Base-by-base conservation (phyloP, 2,888 invertebrate species). In the Corbicula japonica region DNA sequence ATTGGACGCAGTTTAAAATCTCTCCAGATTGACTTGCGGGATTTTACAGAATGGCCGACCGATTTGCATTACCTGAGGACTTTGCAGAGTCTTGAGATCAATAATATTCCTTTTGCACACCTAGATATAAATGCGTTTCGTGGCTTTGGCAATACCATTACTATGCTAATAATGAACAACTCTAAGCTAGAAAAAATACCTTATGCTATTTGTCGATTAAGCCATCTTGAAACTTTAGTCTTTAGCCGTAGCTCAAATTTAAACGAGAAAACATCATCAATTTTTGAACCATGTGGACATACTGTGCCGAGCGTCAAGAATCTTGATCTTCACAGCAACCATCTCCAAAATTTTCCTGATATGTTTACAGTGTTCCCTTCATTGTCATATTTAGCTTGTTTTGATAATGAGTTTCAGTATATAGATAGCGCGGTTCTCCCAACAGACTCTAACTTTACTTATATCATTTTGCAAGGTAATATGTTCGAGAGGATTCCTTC, bases 241-340 rank as follows among this genome's bases (percentile, higher is more conserved):
- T 50, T 50, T n/a, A 4, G n/a, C 28, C 2, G 3, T 50, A 23
- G 28, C 26, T 4, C 10, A 6, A 8, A 50, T 8, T 15, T 50
- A 23, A 21, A 50, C 2, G 50, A 23, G n/a, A 50, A 50, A 2
- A n/a, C 12, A n/a, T 50, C 50, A 12, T 48, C 48, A 6, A 50
- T 50, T 50, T 50, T 50, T 23, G 50, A 50, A 28, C 50, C 50
- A 26, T 50, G 50, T 50, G 28, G 50, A 26, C 12, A 15, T 26
- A 50, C 23, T 8, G 6, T 18, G 8, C 15, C n/a, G 4, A 26
- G 6, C 6, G 50, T 18, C 15, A 18, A 3, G 2, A 23, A 21
- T 8, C 3, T 50, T 5, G 8, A 50, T 8, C 15, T 50, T 8
- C 4, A 8, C 10, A 23, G 3, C 10, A 50, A 50, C 28, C 2